A percentile compares a stretch with the other conserved stretches of the same genome.
phyloP scores from a whole-genome alignment of 2,888 invertebrate species.

The Mesorhabditis belari region DNA sequence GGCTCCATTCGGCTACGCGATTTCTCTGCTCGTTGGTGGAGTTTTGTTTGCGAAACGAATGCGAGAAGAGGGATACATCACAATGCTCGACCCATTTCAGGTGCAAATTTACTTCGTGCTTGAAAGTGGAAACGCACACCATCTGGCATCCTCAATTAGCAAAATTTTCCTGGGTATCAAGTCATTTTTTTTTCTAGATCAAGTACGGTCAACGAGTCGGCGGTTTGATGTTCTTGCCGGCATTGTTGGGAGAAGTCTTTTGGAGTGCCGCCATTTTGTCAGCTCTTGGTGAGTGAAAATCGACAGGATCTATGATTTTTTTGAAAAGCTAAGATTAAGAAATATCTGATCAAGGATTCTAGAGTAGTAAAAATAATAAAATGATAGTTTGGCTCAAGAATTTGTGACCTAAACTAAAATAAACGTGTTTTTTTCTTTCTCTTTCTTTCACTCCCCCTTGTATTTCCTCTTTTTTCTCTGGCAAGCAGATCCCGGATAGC shows the following conservation, averaged over 20 bases:
- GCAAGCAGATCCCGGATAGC: too few species aligned
- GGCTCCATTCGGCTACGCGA: constrained; percentile 96
- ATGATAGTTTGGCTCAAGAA: too few species aligned
- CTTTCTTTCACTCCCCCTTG: too few species aligned
- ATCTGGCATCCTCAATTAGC: not conserved
- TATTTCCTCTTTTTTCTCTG: too few species aligned
- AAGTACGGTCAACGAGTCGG: constrained; percentile 95
- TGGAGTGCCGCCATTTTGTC: constrained; percentile 97
- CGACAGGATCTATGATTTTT: not conserved
- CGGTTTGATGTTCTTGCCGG: constrained; percentile 86
- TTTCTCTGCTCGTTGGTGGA: constrained; percentile 85
- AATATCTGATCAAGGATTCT: too few species aligned
- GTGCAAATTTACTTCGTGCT: too few species aligned
- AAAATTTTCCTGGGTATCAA: not conserved
- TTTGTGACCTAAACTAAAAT: too few species aligned
- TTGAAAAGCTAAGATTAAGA: too few species aligned
- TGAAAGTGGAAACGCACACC: too few species aligned
- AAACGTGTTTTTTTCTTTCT: too few species aligned
- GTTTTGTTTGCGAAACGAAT: constrained; percentile 96
- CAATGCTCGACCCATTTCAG: constrained; percentile 88
- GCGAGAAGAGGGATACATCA: constrained; percentile 84
- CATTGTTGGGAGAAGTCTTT: constrained; percentile 93
- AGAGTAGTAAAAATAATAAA: too few species aligned
- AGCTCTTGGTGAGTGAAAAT: constrained; percentile 74
- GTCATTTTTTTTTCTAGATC: constrained; percentile 64